Conservation (phyloP, 2,888 invertebrate genomes). For the Patella ulyssiponensis region DNA sequence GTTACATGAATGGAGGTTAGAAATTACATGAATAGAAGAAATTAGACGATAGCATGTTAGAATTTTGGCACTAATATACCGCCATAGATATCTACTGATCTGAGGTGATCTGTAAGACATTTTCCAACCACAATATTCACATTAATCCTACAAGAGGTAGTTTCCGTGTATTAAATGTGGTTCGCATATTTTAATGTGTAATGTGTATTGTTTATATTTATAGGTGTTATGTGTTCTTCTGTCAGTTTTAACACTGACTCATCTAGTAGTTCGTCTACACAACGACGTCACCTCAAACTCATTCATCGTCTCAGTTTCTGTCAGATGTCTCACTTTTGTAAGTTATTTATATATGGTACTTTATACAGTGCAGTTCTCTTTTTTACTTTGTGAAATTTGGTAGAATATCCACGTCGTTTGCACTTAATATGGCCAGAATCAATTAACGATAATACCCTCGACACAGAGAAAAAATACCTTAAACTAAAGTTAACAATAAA, state of each 20-base stretch:
- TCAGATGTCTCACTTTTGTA: neutral
- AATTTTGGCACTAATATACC: no score
- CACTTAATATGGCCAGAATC: neutral
- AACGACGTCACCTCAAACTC: neutral
- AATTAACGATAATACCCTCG: neutral
- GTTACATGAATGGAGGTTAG: no score
- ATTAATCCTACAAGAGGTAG: no score
- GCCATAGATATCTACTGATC: no score
- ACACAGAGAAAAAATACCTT: no score
- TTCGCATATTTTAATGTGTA: neutral
- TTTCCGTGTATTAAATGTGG: neutral
- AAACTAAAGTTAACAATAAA: no score
- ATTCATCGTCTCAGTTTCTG: neutral
- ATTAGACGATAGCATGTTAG: no score
- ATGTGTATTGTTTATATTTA: neutral
- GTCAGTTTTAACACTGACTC: neutral
- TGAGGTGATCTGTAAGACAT: no score
- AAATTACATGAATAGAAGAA: no score
- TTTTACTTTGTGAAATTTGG: no score
- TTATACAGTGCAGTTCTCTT: neutral
- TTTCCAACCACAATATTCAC: no score
- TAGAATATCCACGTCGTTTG: no score
- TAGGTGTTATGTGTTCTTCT: neutral
- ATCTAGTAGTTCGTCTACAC: neutral
- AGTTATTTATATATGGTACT: neutral